A percentile compares a stretch with the other conserved stretches of the same genome.
Evolutionary conservation across 2,797 vertebrate genomes (phyloP).

Genomic region (Buphagus erythrorhynchus): DNA sequence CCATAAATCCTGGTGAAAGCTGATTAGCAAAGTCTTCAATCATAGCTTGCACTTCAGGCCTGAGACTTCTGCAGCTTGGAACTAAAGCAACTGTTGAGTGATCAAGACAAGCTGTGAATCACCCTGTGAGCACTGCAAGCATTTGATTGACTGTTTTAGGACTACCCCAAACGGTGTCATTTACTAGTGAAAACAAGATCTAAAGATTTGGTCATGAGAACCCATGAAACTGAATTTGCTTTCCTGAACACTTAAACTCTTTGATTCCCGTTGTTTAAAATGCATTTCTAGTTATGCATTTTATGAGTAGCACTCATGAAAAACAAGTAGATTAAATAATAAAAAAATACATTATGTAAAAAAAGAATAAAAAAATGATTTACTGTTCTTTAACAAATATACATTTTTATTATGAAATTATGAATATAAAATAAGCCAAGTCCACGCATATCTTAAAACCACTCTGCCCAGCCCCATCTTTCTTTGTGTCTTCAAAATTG

Average conservation of each 20-base stretch:
- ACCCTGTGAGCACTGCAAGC: neutral
- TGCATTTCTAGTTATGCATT: neutral
- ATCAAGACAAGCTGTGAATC: neutral
- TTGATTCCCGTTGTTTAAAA: neutral
- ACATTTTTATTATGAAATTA: constrained; percentile 70
- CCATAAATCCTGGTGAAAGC: neutral
- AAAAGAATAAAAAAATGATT: neutral
- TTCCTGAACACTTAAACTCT: neutral
- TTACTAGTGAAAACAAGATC: neutral
- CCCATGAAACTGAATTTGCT: neutral
- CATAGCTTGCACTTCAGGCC: neutral
- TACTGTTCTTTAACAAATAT: constrained; percentile 7
- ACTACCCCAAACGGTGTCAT: neutral
- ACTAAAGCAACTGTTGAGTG: neutral
- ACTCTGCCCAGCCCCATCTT: neutral
- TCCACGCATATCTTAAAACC: constrained; percentile 6
- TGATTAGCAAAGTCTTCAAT: neutral
- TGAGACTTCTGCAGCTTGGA: neutral
- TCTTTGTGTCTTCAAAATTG: neutral
- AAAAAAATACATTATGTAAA: neutral
- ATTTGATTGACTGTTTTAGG: neutral
- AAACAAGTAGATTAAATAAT: neutral
- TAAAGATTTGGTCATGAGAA: neutral
- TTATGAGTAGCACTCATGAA: neutral
- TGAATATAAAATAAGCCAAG: constrained; percentile 50